Evolutionary conservation across 1,140 invertebrate species (phyloP).

Genomic region (Drosophila hydei): DNA sequence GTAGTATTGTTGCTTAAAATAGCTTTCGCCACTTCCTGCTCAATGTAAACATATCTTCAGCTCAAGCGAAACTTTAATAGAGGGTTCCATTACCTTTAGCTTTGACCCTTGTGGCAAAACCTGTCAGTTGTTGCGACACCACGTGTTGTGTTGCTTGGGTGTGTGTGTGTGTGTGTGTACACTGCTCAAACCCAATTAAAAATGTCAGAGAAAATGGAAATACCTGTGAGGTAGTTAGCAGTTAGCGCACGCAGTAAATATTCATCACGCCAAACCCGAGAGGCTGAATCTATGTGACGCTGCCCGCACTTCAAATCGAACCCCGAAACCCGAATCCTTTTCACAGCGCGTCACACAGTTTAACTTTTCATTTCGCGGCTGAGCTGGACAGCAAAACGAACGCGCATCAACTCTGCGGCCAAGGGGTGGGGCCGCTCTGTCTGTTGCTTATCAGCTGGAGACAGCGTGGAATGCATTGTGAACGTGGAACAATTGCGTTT

Average conservation of each 20-base stretch:
- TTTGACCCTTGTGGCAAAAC: constrained; percentile 17
- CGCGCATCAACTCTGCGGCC: neutral
- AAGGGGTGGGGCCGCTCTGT: constrained; percentile 7
- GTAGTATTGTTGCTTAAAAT: too few species aligned
- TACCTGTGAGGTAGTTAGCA: constrained; percentile 82
- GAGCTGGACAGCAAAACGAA: constrained; percentile 29
- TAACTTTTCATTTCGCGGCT: constrained; percentile 79
- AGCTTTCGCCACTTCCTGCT: neutral
- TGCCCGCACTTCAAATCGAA: constrained; percentile 4
- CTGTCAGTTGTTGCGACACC: constrained; percentile 36
- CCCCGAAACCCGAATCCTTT: constrained; percentile 16
- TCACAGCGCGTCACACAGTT: constrained; percentile 74
- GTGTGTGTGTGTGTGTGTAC: constrained; percentile 27
- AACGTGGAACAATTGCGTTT: constrained; percentile 79
- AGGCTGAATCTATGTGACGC: constrained; percentile 2
- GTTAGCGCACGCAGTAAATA: constrained; percentile 82
- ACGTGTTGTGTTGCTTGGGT: constrained; percentile 7
- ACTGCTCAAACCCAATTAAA: constrained; percentile 80
- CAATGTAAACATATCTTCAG: neutral
- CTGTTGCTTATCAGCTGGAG: constrained; percentile 78
- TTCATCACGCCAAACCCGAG: constrained; percentile 74
- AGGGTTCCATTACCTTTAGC: constrained; percentile 34
- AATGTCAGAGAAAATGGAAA: constrained; percentile 78
- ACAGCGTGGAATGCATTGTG: constrained; percentile 78
- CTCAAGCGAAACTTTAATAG: constrained; percentile 36